Evolutionary conservation across 2,888 invertebrate species (phyloP).

Genomic region (Deroplatys truncata): DNA sequence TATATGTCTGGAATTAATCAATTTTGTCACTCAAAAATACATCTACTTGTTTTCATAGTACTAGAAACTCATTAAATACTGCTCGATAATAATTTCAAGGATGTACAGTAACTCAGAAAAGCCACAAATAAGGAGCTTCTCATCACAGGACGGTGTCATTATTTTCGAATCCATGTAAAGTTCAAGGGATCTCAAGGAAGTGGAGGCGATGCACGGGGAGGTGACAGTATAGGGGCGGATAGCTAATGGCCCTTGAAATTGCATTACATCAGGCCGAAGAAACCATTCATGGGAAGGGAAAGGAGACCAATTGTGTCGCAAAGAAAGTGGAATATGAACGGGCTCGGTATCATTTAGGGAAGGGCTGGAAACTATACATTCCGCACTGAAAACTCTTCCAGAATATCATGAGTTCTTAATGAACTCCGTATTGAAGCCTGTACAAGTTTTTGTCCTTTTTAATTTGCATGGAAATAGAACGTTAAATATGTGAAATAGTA

Average conservation of each 20-base stretch:
- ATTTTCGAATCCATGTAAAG: neutral
- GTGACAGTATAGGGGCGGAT: neutral
- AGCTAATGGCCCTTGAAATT: slow-evolving; percentile 12
- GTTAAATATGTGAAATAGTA: no score
- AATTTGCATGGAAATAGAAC: no score
- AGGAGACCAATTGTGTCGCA: neutral
- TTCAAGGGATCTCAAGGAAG: neutral
- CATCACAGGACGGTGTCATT: neutral
- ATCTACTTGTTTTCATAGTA: no score
- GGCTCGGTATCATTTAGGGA: neutral
- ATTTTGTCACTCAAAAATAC: no score
- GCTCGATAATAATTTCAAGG: neutral
- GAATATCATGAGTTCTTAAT: no score
- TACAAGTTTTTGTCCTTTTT: no score
- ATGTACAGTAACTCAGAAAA: neutral
- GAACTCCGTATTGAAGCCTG: no score
- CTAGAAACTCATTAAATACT: no score
- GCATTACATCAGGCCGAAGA: slow-evolving; percentile 3
- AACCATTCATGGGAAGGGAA: neutral
- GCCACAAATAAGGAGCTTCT: neutral
- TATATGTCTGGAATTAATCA: no score
- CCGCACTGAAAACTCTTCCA: neutral
- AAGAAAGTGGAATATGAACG: neutral
- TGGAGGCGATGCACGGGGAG: neutral
- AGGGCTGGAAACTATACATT: neutral